Percentiles rank a stretch among this genome's conserved stretches.
Evolutionary conservation across 2,113 vertebrate species (phyloP).

Genomic region (Nycticryphes semicollaris): DNA sequence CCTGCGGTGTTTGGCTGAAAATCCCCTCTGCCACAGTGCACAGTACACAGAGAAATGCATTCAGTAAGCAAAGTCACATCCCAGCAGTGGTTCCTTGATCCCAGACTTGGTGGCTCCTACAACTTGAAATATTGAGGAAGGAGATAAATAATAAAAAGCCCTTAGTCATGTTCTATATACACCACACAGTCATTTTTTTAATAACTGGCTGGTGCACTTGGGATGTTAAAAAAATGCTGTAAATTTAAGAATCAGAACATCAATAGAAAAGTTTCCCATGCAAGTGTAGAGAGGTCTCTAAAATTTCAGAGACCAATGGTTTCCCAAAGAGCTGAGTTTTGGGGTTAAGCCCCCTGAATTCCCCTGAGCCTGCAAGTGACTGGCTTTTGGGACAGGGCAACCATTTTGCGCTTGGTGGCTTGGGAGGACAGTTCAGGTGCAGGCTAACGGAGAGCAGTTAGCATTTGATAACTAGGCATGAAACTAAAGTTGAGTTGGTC

Average conservation of each 20-base stretch:
- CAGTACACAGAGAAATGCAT: neutral
- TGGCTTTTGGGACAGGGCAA: neutral
- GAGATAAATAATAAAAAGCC: neutral
- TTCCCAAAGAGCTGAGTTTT: neutral
- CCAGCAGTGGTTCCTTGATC: neutral
- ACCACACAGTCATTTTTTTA: neutral
- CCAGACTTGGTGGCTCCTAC: neutral
- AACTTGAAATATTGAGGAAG: neutral
- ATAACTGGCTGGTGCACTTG: neutral
- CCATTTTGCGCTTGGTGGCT: neutral
- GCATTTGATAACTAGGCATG: neutral
- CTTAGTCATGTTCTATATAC: neutral
- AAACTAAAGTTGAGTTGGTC: neutral
- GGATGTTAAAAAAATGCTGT: neutral
- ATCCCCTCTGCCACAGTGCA: conserved; percentile 78
- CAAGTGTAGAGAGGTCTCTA: neutral
- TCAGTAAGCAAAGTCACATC: neutral
- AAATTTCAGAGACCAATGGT: neutral
- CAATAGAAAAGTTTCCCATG: neutral
- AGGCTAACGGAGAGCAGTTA: neutral
- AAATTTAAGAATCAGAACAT: neutral
- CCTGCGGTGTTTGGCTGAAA: conserved; percentile 78
- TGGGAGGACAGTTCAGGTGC: neutral
- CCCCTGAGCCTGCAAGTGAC: neutral
- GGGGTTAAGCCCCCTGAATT: neutral